These are phyloP conservation scores for Dendrolimus pini DNA, from an alignment of 2,888 invertebrate species.

Conservation along the genomic window DNA sequence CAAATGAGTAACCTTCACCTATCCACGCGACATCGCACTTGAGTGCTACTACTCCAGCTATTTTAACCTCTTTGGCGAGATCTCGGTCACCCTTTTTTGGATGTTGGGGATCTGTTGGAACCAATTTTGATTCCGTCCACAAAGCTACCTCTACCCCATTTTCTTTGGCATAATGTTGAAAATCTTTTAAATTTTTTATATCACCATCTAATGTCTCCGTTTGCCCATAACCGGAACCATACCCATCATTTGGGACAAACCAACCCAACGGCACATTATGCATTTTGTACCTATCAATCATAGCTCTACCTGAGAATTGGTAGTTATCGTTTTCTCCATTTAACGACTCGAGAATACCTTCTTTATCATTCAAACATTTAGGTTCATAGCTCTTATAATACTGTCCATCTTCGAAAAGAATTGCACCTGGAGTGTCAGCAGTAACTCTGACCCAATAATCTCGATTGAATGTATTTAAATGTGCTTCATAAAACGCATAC, in stretches of 20 bases:
- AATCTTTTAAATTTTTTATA: conserved; percentile 52
- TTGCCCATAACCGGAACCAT: conserved; percentile 66
- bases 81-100: conserved; percentile 67
- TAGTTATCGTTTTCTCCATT: conserved; percentile 65
- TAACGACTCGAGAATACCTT: conserved; percentile 57
- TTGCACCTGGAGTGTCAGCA: conserved; percentile 33
- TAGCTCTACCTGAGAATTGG: conserved; percentile 65
- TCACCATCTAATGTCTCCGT: conserved; percentile 57
- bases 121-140: conserved; percentile 63
- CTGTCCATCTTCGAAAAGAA: conserved; percentile 56
- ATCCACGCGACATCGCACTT: conserved; percentile 71
- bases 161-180: conserved; percentile 44
- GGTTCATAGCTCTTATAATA: conserved; percentile 60
- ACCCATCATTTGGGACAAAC: conserved; percentile 68
- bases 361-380: conserved; percentile 40
- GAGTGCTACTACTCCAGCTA: conserved; percentile 53
- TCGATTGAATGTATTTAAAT: conserved; percentile 62
- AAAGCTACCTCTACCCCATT: conserved; percentile 58
- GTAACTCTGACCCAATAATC: conserved; percentile 63
- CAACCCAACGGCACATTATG: conserved; percentile 63
- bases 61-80: conserved; percentile 48
- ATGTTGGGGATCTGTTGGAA: conserved; percentile 48
- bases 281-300: conserved; percentile 58
- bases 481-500: conserved; percentile 62
- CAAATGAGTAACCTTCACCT: conserved; percentile 60